phyloP scores from a whole-genome alignment of 2,113 vertebrate genomes.

The Maccullochella peelii region DNA sequence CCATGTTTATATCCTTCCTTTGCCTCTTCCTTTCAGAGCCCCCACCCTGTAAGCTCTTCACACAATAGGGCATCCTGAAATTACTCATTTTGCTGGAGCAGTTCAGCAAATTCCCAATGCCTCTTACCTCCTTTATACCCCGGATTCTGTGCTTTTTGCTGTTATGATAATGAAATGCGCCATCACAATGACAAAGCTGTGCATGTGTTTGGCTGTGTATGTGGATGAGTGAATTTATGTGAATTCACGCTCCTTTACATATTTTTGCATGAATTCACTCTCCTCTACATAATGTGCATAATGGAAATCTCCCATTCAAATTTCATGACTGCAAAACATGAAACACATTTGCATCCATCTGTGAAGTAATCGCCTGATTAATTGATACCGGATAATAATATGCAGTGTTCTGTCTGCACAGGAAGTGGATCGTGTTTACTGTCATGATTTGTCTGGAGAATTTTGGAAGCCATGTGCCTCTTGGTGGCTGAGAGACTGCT shows the following conservation, averaged over 20 bases:
- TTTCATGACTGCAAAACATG: slow-evolving; percentile 20
- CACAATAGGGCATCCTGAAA: slow-evolving; percentile 84
- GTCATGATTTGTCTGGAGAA: slow-evolving; percentile 21
- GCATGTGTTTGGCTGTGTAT: slow-evolving; percentile 40
- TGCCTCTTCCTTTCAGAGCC: slow-evolving; percentile 70
- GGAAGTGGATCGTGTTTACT: slow-evolving; percentile 54
- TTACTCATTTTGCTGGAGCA: slow-evolving; percentile 80
- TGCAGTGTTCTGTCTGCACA: slow-evolving; percentile 34
- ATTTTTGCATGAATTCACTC: slow-evolving; percentile 45
- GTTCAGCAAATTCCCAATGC: slow-evolving; percentile 71
- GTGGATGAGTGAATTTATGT: slow-evolving; percentile 44
- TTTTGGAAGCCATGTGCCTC: slow-evolving; percentile 33
- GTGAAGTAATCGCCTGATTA: slow-evolving; percentile 13
- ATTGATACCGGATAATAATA: slow-evolving; percentile 29
- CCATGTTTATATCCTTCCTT: slow-evolving; percentile 71
- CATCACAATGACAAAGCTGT: slow-evolving; percentile 66
- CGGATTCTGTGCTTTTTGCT: slow-evolving; percentile 45
- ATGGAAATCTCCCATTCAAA: slow-evolving; percentile 31
- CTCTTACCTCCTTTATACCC: slow-evolving; percentile 50
- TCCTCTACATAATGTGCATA: not conserved
- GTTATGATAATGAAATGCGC: slow-evolving; percentile 64
- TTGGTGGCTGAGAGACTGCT: slow-evolving; percentile 19
- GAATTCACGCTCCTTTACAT: slow-evolving; percentile 44
- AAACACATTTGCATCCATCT: slow-evolving; percentile 19
- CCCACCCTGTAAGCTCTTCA: slow-evolving; percentile 79